phyloP scores from a whole-genome alignment of 2,888 invertebrate genomes.

The Ceratothoa steindachneri region DNA sequence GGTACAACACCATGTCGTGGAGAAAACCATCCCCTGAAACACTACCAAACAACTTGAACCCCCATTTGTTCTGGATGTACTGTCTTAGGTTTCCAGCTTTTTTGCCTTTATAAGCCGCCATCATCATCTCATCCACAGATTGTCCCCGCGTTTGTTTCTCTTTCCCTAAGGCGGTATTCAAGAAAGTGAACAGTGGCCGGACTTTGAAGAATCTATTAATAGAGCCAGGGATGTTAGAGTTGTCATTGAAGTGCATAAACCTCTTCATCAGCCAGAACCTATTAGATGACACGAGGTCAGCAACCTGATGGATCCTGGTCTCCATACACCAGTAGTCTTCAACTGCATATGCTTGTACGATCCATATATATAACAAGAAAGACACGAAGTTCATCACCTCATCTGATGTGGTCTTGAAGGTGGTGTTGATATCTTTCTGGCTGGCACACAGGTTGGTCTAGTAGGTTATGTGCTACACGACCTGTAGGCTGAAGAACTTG shows the following conservation, averaged over 20 bases:
- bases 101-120: slow-evolving; percentile 24
- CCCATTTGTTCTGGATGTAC: slow-evolving; percentile 16
- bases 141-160: slow-evolving; percentile 15
- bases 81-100: slow-evolving; percentile 21
- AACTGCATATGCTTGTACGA: neutral
- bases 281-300: slow-evolving; percentile 24
- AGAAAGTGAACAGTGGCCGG: slow-evolving; percentile 19
- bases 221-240: slow-evolving; percentile 14
- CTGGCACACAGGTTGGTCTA: slow-evolving; percentile 34
- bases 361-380: slow-evolving; percentile 20
- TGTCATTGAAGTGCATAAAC: slow-evolving; percentile 25
- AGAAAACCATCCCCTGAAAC: slow-evolving; percentile 21
- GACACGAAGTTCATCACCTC: slow-evolving; percentile 22
- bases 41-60: slow-evolving; percentile 25
- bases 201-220: slow-evolving; percentile 24
- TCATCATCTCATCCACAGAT: slow-evolving; percentile 28
- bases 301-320: slow-evolving; percentile 24
- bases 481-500: slow-evolving; percentile 18
- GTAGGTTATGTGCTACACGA: slow-evolving; percentile 22
- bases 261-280: slow-evolving; percentile 15
- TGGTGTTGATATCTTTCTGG: slow-evolving; percentile 19
- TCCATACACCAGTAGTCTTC: slow-evolving; percentile 22
- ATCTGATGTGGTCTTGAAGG: slow-evolving; percentile 24
- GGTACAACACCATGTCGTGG: slow-evolving; percentile 20
- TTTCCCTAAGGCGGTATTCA: slow-evolving; percentile 10